Percentiles rank a stretch among this genome's conserved stretches.
Evolutionary conservation across 2,888 invertebrate genomes (phyloP).

Genomic region (Neoaliturus tenellus): DNA sequence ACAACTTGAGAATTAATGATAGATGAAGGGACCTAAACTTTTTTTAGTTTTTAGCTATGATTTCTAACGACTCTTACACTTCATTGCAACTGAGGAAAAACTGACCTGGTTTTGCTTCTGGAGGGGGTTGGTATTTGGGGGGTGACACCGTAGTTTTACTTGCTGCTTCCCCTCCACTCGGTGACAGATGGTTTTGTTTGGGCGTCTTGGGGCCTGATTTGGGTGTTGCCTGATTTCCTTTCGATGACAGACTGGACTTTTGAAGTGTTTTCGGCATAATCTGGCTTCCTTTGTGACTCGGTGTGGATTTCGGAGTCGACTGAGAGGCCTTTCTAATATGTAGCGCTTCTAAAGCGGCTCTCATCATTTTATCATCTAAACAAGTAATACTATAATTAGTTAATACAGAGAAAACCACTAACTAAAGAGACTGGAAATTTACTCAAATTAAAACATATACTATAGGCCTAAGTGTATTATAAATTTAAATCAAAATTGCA

Average conservation of each 20-base stretch:
- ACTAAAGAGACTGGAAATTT: too few species aligned
- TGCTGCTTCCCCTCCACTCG: background rate
- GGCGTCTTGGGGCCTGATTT: background rate
- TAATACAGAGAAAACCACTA: too few species aligned
- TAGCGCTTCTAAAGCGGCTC: conserved; percentile 65
- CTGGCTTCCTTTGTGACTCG: conserved; percentile 13
- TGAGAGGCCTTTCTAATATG: conserved; percentile 62
- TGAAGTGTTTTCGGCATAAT: background rate
- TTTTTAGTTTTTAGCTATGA: too few species aligned
- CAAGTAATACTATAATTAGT: too few species aligned
- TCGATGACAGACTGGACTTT: conserved; percentile 5
- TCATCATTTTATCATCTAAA: conserved; percentile 64
- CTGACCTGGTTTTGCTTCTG: conserved; percentile 29
- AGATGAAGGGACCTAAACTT: too few species aligned
- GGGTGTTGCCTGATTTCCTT: background rate
- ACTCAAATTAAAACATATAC: too few species aligned
- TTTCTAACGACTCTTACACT: too few species aligned
- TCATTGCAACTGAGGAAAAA: too few species aligned
- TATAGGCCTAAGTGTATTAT: too few species aligned
- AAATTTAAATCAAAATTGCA: too few species aligned
- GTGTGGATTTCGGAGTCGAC: conserved; percentile 35
- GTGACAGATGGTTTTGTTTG: background rate
- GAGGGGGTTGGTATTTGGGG: conserved; percentile 16
- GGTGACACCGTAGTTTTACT: background rate
- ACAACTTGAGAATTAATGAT: too few species aligned